A percentile compares a stretch with the other conserved stretches of the same genome.
These are phyloP conservation scores for Sclerodermus sp. DNA, from an alignment of 2,888 invertebrate genomes.

Conservation along the genomic window DNA sequence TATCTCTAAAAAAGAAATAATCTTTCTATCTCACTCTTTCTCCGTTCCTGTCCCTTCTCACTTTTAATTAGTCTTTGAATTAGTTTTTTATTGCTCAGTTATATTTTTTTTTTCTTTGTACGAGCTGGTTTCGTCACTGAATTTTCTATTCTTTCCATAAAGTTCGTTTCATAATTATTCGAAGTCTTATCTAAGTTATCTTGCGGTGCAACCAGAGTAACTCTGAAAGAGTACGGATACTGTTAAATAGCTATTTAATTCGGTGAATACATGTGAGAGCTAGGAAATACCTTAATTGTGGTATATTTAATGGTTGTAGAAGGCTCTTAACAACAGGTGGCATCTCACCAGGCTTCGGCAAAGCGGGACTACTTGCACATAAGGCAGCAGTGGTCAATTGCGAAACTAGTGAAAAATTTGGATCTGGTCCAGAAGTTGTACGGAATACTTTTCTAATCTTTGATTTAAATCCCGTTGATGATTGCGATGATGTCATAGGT, in stretches of 20 bases:
- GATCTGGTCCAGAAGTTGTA: conserved; percentile 60
- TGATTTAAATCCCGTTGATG: conserved; percentile 59
- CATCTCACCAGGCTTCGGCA: conserved; percentile 60
- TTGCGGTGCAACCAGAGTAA: conserved; percentile 48
- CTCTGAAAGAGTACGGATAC: conserved; percentile 33
- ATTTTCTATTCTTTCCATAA: conserved; percentile 44
- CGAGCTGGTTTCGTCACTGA: conserved; percentile 54
- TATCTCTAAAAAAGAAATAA: too few relatives aligned
- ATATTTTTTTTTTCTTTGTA: conserved; percentile 60
- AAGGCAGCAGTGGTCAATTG: conserved; percentile 65
- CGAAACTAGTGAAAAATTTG: conserved; percentile 60
- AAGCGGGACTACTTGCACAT: conserved; percentile 65
- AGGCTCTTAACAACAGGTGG: conserved; percentile 64
- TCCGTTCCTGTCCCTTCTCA: too few relatives aligned
- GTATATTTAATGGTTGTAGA: conserved; percentile 63
- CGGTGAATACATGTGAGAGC: too few relatives aligned
- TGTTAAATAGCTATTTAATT: not conserved
- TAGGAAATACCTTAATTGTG: conserved; percentile 58
- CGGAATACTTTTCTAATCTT: conserved; percentile 64
- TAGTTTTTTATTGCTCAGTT: conserved; percentile 13
- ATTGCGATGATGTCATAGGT: conserved; percentile 33
- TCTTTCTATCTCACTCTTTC: too few relatives aligned
- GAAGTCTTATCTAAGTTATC: conserved; percentile 35
- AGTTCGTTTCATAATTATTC: conserved; percentile 39
- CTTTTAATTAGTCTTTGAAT: too few relatives aligned